phyloP scores from a whole-genome alignment of 2,113 vertebrate genomes.

The Mormyrus iriodes region DNA sequence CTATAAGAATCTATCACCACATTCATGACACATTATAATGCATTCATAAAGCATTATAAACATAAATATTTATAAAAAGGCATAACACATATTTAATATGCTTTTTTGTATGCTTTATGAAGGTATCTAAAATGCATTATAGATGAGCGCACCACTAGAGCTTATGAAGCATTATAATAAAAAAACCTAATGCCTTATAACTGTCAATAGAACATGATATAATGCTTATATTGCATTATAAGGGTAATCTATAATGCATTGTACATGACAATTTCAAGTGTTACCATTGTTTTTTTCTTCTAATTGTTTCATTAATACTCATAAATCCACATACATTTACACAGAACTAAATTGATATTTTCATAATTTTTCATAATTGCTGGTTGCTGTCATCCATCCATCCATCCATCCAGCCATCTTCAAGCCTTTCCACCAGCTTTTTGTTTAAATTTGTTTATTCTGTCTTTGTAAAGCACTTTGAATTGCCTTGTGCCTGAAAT shows the following conservation, averaged over 20 bases:
- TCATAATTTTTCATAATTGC: neutral
- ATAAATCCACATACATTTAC: neutral
- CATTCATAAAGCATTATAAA: neutral
- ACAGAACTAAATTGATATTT: neutral
- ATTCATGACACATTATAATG: neutral
- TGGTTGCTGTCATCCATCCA: neutral
- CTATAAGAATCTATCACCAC: no score
- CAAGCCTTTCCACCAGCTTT: neutral
- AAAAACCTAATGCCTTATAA: neutral
- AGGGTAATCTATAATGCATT: neutral
- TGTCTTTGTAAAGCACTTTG: no score
- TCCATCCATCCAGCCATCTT: neutral
- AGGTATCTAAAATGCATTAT: neutral
- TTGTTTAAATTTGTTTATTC: no score
- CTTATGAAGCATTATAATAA: neutral
- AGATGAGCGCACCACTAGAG: neutral
- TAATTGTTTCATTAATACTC: neutral
- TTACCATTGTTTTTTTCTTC: neutral
- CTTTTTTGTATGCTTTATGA: no score
- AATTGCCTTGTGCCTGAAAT: no score
- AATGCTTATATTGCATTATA: neutral
- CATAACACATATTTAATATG: neutral
- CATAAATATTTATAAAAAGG: neutral
- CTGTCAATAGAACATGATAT: neutral
- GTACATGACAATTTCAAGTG: neutral